These are phyloP conservation scores for Clostera curtula DNA, from an alignment of 2,888 invertebrate genomes.

Conservation along the genomic window DNA sequence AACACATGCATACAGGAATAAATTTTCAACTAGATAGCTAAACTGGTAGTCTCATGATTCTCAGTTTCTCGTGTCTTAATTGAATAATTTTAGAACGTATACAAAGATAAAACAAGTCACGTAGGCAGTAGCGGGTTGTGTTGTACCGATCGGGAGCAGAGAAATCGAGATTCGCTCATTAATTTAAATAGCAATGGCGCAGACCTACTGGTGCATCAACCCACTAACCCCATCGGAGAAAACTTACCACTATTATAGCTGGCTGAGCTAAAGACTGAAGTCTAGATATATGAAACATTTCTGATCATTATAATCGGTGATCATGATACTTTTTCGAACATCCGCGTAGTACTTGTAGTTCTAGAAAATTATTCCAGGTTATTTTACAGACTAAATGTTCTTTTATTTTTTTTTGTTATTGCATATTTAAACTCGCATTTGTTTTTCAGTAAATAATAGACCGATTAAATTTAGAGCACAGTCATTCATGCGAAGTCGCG, in stretches of 20 bases:
- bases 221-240: slow-evolving; percentile 55
- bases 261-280: too few species aligned
- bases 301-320: too few species aligned
- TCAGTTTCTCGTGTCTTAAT: slow-evolving; percentile 37
- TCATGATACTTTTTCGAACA: too few species aligned
- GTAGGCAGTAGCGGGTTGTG: slow-evolving; percentile 42
- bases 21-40: too few species aligned
- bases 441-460: slow-evolving; percentile 36
- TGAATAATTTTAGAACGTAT: slow-evolving; percentile 41
- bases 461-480: slow-evolving; percentile 36
- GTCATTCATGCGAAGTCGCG: slow-evolving; percentile 36
- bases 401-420: too few species aligned
- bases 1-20: too few species aligned
- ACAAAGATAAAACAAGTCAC: slow-evolving; percentile 34
- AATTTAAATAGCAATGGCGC: slow-evolving; percentile 50
- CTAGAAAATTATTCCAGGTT: too few species aligned
- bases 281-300: too few species aligned
- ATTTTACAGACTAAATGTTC: too few species aligned
- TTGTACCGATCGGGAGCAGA: slow-evolving; percentile 45
- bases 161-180: slow-evolving; percentile 61
- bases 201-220: slow-evolving; percentile 44
- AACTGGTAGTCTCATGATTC: slow-evolving; percentile 25
- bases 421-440: slow-evolving; percentile 31
- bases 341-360: too few species aligned
- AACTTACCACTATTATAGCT: too few species aligned